Conservation (phyloP, 2,797 vertebrate species). For the Eulemur coronatus region DNA sequence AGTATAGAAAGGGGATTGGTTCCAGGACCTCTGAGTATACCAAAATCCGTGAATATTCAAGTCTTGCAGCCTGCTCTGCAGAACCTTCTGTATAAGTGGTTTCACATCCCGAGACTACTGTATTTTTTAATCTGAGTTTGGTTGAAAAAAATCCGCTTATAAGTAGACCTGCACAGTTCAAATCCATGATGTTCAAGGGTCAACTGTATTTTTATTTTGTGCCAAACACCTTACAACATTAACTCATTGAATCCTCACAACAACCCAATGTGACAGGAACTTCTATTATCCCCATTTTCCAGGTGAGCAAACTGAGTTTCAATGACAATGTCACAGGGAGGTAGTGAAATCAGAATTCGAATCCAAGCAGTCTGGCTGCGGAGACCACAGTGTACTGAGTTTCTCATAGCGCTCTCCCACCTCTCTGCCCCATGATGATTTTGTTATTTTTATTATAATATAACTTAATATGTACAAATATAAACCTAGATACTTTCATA, state of each 20-base stretch:
- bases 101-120: not conserved
- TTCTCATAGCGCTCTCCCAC: not conserved
- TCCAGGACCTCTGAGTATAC: not conserved
- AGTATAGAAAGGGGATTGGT: not conserved
- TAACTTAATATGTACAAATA: not conserved
- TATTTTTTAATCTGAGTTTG: not conserved
- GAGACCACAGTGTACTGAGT: accelerated
- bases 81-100: not conserved
- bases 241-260: not conserved
- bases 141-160: not conserved
- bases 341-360: not conserved
- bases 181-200: not conserved
- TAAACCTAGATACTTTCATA: not conserved
- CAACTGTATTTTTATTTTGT: not conserved
- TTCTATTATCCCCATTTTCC: not conserved
- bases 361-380: not conserved
- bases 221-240: not conserved
- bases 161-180: not conserved
- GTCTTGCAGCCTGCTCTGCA: not conserved
- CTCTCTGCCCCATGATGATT: not conserved
- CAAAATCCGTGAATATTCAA: not conserved
- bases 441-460: not conserved
- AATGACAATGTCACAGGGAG: not conserved
- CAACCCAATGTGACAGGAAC: not conserved
- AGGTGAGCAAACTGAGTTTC: not conserved